Conservation (phyloP, 1,140 invertebrate genomes). For the Drosophila ficusphila region DNA sequence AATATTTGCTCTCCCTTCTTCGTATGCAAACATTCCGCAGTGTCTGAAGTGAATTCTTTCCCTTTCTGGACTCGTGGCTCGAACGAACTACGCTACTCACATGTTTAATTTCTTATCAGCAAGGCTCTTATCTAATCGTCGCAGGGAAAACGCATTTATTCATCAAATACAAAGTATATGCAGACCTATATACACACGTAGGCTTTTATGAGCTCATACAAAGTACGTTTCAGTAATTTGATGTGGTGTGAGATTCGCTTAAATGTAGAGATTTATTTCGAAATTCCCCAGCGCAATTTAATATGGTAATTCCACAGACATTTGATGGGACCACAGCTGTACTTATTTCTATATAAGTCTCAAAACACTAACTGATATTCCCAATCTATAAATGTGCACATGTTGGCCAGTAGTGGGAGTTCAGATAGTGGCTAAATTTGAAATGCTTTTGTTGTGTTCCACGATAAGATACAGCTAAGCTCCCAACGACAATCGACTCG, state of each 20-base stretch:
- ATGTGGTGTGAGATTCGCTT: not conserved
- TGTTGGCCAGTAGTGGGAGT: slow-evolving; percentile 16
- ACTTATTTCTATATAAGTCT: not conserved
- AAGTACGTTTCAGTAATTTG: slow-evolving; percentile 9
- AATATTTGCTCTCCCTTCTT: slow-evolving; percentile 1
- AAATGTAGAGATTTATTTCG: not conserved
- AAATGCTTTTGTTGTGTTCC: slow-evolving; percentile 15
- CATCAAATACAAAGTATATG: slow-evolving; percentile 30
- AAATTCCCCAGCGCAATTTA: not conserved
- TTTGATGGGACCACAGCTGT: no score
- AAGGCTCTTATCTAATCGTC: slow-evolving; percentile 28
- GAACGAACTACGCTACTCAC: slow-evolving; percentile 23
- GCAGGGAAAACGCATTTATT: slow-evolving; percentile 36
- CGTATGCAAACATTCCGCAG: slow-evolving; percentile 20
- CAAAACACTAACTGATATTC: not conserved
- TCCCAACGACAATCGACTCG: slow-evolving; percentile 22
- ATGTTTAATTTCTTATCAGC: slow-evolving; percentile 24
- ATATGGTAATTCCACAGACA: not conserved
- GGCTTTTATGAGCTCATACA: slow-evolving; percentile 11
- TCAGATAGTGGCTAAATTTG: slow-evolving; percentile 13
- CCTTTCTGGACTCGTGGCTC: not conserved
- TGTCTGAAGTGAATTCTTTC: not conserved
- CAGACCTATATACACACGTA: slow-evolving; percentile 18
- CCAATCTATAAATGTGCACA: slow-evolving; percentile 33
- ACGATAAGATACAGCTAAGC: slow-evolving; percentile 32